phyloP scores from a whole-genome alignment of 2,888 invertebrate genomes.

The Rhaphigaster nebulosa region DNA sequence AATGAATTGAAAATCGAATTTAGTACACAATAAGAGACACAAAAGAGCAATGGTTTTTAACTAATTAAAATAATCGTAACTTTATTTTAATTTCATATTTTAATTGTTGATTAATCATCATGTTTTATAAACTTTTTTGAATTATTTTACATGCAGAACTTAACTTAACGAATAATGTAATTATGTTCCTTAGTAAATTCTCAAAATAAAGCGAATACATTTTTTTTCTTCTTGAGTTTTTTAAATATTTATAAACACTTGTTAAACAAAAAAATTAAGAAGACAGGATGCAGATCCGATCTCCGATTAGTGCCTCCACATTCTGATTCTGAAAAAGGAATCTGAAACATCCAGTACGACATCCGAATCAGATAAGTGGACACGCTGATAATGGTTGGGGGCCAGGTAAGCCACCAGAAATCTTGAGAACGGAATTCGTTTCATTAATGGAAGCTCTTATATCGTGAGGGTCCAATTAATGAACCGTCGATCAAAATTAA shows the following conservation, averaged over 20 bases:
- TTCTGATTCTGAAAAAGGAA: background rate
- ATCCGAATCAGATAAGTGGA: background rate
- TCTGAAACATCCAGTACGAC: background rate
- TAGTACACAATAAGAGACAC: too few relatives aligned
- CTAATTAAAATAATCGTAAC: too few relatives aligned
- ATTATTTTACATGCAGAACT: too few relatives aligned
- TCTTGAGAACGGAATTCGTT: background rate
- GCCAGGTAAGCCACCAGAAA: background rate
- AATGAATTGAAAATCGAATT: too few relatives aligned
- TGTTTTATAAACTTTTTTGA: too few relatives aligned
- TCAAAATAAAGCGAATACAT: too few relatives aligned
- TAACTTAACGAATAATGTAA: too few relatives aligned
- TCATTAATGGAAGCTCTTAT: background rate
- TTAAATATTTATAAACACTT: background rate
- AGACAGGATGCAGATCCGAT: conserved; percentile 12
- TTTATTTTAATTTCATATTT: too few relatives aligned
- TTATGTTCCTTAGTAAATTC: too few relatives aligned
- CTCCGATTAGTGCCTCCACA: background rate
- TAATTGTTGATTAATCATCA: too few relatives aligned
- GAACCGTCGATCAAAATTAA: background rate
- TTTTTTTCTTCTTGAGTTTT: too few relatives aligned
- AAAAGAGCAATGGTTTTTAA: too few relatives aligned
- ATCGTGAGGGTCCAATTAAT: background rate
- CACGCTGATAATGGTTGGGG: background rate
- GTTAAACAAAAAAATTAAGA: background rate